Evolutionary conservation across 2,888 invertebrate genomes (phyloP), one percentile per base, ranked within the genome.

Genomic region (Trissolcus brochymenae): DNA sequence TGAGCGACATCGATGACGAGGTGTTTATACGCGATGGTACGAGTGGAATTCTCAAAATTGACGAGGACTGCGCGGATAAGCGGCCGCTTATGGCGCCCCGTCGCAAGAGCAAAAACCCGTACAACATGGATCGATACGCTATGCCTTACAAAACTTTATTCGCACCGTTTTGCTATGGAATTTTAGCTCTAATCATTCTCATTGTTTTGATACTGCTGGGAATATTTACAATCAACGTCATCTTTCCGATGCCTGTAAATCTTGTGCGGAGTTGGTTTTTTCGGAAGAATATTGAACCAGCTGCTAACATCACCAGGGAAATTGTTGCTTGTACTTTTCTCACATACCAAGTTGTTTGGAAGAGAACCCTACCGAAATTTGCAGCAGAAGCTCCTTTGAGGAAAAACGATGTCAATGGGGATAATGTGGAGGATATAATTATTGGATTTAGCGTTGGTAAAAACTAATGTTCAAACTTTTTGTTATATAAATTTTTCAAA

Each of bases 391-490:
- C 95, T 65, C 93, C 95, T 0, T 90, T 95, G 78, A 90, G 94
- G 80, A 90, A 93, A 74, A 90, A 92, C 21, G 95, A 95, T 87
- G 91, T 95, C 0, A 94, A 95, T 89, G 90, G 90, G 2, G 95
- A 96, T 90, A 92, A 92, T 16, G 86, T 93, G 9, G 91, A 93
- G 59, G 95, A 96, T 88, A 90, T 95, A 21, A 91, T 95, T 65
- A 91, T 95, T 78, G 95, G 95, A 76, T 95, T 94, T 89, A 94
- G 94, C 64, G 94, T 95, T 86, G 94, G 94, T 94, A 86, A 79
- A 76, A 43, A n/a, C 4, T 11, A 4, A 43, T n/a, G 1, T 43
- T n/a, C 2, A 43, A 4, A 2, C 3, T n/a, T 14, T n/a, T 43
- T 9, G 13, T 13, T n/a, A n/a, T 43, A n/a, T 43, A 3, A n/a